These are phyloP conservation scores for Phoxinus phoxinus DNA, from an alignment of 2,113 vertebrate species.

Conservation along the genomic window DNA sequence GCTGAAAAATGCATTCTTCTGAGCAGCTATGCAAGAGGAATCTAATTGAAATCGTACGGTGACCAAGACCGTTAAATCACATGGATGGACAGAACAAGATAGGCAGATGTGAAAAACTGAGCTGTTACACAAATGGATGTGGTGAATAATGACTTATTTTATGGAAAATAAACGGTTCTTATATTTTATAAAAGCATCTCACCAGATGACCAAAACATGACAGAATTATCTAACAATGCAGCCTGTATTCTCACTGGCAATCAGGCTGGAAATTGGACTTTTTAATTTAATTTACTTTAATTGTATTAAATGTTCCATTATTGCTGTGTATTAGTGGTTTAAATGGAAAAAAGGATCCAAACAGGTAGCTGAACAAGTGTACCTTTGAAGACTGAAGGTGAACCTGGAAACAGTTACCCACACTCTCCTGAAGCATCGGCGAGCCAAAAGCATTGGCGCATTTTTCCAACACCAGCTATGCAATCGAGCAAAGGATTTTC, in stretches of 20 bases:
- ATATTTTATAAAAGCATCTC: neutral
- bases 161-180: neutral
- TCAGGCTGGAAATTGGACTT: neutral
- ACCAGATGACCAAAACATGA: neutral
- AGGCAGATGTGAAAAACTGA: neutral
- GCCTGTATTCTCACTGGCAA: neutral
- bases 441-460: constrained; percentile 26
- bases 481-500: constrained; percentile 47
- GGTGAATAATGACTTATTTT: neutral
- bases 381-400: constrained; percentile 47
- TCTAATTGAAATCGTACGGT: constrained; percentile 83
- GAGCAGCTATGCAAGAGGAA: constrained; percentile 76
- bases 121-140: neutral
- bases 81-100: constrained; percentile 38
- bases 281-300: neutral
- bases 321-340: neutral
- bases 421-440: neutral
- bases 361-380: constrained; percentile 34
- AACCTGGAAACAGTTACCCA: constrained; percentile 53
- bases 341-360: neutral
- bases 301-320: neutral
- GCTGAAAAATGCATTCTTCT: constrained; percentile 79
- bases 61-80: constrained; percentile 62
- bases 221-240: neutral
- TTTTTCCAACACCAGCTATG: constrained; percentile 51